These are phyloP conservation scores for Baccha elongata DNA, from an alignment of 2,888 invertebrate genomes.

Conservation along the genomic window DNA sequence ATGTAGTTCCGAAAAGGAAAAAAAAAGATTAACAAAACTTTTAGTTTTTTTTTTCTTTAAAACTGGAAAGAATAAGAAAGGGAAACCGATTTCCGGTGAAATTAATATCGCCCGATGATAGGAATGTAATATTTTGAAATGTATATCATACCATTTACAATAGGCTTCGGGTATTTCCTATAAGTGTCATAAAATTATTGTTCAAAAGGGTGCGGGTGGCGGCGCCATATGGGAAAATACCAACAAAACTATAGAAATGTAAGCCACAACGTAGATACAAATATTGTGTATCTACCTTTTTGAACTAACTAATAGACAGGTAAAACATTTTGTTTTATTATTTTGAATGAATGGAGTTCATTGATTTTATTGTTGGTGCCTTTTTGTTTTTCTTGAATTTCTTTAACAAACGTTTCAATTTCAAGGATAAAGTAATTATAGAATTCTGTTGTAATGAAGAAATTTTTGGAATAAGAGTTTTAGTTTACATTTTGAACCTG, in stretches of 20 bases:
- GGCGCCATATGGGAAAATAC: slow-evolving; percentile 27
- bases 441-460: no score
- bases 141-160: not conserved
- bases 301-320: not conserved
- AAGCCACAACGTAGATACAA: no score
- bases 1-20: slow-evolving; percentile 7
- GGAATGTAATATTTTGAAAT: not conserved
- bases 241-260: not conserved
- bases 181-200: slow-evolving; percentile 19
- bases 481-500: no score
- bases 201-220: not conserved
- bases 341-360: slow-evolving; percentile 1
- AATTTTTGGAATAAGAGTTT: no score
- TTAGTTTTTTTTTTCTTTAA: not conserved
- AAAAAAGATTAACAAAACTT: not conserved
- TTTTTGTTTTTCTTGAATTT: not conserved
- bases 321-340: not conserved
- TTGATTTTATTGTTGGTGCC: not conserved
- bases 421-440: not conserved
- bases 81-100: slow-evolving; percentile 13
- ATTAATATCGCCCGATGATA: not conserved
- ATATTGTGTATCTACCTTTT: not conserved
- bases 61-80: not conserved
- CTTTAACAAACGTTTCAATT: slow-evolving; percentile 14
- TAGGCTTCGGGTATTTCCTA: not conserved